phyloP scores from a whole-genome alignment of 2,888 invertebrate genomes.

The Celastrina argiolus region DNA sequence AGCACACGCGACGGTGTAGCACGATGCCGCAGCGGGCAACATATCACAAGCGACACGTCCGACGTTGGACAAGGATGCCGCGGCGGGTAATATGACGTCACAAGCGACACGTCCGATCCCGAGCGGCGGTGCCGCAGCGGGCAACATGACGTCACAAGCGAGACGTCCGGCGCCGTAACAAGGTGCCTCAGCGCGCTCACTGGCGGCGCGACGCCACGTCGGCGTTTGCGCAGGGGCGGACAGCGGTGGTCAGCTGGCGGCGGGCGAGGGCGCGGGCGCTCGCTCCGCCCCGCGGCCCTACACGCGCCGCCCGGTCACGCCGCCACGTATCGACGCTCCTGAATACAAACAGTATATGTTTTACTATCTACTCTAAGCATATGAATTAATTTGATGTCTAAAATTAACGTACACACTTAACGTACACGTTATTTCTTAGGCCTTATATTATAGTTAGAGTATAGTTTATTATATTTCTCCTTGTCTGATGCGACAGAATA shows the following conservation, averaged over 20 bases:
- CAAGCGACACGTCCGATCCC: no score
- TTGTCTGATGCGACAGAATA: no score
- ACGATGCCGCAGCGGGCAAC: not conserved
- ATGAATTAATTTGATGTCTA: no score
- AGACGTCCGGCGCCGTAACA: no score
- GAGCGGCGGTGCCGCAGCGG: not conserved
- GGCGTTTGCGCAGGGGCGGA: constrained; percentile 21
- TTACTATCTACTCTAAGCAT: no score
- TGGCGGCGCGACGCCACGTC: not conserved
- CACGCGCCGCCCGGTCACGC: constrained; percentile 50
- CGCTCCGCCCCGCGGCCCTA: constrained; percentile 58
- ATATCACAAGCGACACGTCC: not conserved
- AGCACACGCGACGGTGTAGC: not conserved
- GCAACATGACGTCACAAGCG: not conserved
- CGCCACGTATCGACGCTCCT: constrained; percentile 33
- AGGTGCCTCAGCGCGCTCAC: not conserved
- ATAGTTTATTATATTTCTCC: no score
- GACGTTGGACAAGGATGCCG: no score
- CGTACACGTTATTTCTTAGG: no score
- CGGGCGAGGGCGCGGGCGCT: constrained; percentile 32
- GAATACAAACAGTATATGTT: not conserved
- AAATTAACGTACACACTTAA: no score
- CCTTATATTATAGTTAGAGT: no score
- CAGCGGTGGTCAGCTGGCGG: constrained; percentile 33
- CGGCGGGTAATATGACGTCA: no score